Conservation (phyloP, 2,113 vertebrate species). For the Ceyx melanurus region DNA sequence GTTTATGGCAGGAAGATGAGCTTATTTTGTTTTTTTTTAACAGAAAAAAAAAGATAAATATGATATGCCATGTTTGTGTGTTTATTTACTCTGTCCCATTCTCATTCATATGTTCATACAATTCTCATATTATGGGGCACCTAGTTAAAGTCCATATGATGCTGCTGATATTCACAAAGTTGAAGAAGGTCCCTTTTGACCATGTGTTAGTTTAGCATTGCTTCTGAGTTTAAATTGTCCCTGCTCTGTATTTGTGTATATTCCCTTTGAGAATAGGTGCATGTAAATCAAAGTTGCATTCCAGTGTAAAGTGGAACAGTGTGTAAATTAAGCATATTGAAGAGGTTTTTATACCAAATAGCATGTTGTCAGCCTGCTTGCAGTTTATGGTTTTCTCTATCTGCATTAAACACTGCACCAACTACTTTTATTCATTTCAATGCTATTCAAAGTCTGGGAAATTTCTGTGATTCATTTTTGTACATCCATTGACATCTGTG, state of each 20-base stretch:
- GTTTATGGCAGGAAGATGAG: not conserved
- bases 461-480: not conserved
- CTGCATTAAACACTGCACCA: not conserved
- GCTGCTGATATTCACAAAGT: not conserved
- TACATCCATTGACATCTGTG: not conserved
- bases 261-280: not conserved
- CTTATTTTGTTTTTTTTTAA: not conserved
- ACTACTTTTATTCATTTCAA: not conserved
- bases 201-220: not conserved
- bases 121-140: not conserved
- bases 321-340: not conserved
- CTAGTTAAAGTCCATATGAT: not conserved
- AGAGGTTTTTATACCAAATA: not conserved
- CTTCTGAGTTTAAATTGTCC: not conserved
- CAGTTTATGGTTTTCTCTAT: not conserved
- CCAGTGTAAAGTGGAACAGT: not conserved
- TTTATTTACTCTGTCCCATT: not conserved
- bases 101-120: not conserved
- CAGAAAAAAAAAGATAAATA: not conserved
- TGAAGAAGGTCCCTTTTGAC: not conserved
- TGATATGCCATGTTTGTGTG: not conserved
- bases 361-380: not conserved
- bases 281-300: not conserved
- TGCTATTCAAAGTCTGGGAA: not conserved
- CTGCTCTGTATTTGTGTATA: not conserved